These are phyloP conservation scores for Drosophila kepulauana DNA, from an alignment of 1,140 invertebrate genomes.

Conservation along the genomic window DNA sequence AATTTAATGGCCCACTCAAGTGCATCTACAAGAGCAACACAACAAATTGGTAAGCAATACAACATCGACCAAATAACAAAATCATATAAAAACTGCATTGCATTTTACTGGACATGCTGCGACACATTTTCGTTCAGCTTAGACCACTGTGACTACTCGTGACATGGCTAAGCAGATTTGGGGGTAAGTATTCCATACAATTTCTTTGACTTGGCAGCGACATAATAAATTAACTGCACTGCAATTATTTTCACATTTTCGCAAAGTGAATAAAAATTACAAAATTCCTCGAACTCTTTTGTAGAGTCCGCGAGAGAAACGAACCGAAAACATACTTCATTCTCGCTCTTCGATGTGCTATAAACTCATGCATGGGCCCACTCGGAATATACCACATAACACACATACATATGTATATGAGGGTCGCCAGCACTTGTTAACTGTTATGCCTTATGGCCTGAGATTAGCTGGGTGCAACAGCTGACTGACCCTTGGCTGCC, in stretches of 20 bases:
- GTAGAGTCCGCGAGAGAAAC: slow-evolving; percentile 46
- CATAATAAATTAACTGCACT: slow-evolving; percentile 79
- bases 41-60: neutral
- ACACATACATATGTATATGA: neutral
- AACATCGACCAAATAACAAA: neutral
- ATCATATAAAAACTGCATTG: neutral
- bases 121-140: neutral
- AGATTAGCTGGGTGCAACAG: slow-evolving; percentile 38
- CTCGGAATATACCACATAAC: too few species aligned
- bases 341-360: too few species aligned
- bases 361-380: too few species aligned
- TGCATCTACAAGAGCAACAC: neutral
- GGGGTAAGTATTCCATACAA: slow-evolving; percentile 47
- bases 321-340: slow-evolving; percentile 10
- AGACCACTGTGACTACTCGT: slow-evolving; percentile 23
- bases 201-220: slow-evolving; percentile 68
- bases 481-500: slow-evolving; percentile 55
- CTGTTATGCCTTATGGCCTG: slow-evolving; percentile 1
- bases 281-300: slow-evolving; percentile 48
- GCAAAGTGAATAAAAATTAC: slow-evolving; percentile 79
- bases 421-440: neutral
- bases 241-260: slow-evolving; percentile 81
- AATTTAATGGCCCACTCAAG: neutral
- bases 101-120: neutral
- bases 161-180: slow-evolving; percentile 32